Evolutionary conservation across 2,888 invertebrate genomes (phyloP).

Genomic region (Eupeodes latifasciatus): DNA sequence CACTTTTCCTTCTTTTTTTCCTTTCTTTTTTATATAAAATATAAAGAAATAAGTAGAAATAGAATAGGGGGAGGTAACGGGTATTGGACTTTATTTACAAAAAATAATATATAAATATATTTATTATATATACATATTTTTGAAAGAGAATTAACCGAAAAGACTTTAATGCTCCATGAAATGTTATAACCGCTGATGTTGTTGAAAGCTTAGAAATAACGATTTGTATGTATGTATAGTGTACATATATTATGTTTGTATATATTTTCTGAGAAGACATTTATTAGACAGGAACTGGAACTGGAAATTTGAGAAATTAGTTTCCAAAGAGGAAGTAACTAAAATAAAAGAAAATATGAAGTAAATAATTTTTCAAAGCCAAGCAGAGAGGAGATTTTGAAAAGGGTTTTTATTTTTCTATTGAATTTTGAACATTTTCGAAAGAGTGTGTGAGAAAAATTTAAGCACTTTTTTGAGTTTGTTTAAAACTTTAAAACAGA

Average conservation of each 20-base stretch:
- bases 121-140: not conserved
- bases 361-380: not conserved
- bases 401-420: not conserved
- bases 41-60: not conserved
- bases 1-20: slow-evolving; percentile 23
- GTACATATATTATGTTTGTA: not conserved
- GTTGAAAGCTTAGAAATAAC: slow-evolving; percentile 16
- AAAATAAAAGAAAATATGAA: not conserved
- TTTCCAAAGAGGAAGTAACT: not conserved
- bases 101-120: not conserved
- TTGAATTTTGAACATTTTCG: too few species aligned
- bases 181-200: slow-evolving; percentile 14
- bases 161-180: slow-evolving; percentile 48
- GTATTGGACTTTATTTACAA: slow-evolving; percentile 44
- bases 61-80: not conserved
- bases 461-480: too few species aligned
- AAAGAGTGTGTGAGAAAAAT: too few species aligned
- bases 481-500: too few species aligned
- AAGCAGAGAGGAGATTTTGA: not conserved
- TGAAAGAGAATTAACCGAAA: slow-evolving; percentile 39
- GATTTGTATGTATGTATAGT: not conserved
- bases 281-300: slow-evolving; percentile 32
- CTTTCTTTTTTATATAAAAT: not conserved
- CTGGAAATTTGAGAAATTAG: slow-evolving; percentile 16
- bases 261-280: slow-evolving; percentile 2